These are phyloP conservation scores for Oenanthe melanoleuca DNA, from an alignment of 2,113 vertebrate genomes.

Conservation along the genomic window DNA sequence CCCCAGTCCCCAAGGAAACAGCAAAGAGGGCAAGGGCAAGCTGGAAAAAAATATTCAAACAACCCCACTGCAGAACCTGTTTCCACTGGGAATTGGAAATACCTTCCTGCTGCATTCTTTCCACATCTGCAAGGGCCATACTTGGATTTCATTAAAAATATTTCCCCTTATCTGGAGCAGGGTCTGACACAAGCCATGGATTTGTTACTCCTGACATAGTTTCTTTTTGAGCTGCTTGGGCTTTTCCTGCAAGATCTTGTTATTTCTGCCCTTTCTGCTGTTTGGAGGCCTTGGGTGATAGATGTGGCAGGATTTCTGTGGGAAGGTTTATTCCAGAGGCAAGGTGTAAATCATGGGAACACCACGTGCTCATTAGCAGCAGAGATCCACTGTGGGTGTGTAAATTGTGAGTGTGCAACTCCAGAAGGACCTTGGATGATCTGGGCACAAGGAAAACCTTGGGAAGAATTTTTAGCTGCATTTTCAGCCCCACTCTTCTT, in stretches of 20 bases:
- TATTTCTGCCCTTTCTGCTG: neutral
- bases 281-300: neutral
- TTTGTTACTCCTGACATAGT: conserved; percentile 14
- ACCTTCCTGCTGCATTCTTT: conserved; percentile 55
- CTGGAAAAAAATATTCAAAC: neutral
- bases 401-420: neutral
- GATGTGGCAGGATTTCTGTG: neutral
- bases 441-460: fast-evolving
- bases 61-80: neutral
- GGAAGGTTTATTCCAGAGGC: neutral
- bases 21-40: neutral
- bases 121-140: conserved; percentile 14
- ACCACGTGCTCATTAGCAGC: neutral
- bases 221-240: neutral
- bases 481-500: neutral
- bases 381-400: fast-evolving
- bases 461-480: neutral
- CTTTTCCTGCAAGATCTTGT: neutral
- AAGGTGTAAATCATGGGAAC: neutral
- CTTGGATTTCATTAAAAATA: conserved; percentile 47
- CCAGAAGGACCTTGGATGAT: neutral
- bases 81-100: conserved; percentile 38
- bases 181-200: conserved; percentile 36
- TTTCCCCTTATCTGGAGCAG: conserved; percentile 44
- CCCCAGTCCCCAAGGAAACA: neutral